Evolutionary conservation across 53 echinoderm and acorn worm species (phyloP).

Genomic region (Echinarachnius parma): DNA sequence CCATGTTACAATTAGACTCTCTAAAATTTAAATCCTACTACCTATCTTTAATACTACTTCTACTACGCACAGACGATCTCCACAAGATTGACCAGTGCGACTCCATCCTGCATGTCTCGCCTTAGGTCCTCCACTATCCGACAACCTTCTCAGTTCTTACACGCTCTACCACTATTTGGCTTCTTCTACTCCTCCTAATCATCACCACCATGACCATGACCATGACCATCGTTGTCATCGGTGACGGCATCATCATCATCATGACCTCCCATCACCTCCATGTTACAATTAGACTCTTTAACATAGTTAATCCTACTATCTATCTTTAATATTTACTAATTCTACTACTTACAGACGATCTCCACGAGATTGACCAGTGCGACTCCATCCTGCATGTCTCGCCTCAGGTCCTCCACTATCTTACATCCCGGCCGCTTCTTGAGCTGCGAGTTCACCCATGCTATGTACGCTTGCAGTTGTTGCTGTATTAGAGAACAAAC

Average conservation of each 20-base stretch:
- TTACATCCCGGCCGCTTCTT: conserved; percentile 94
- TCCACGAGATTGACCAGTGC: conserved; percentile 92
- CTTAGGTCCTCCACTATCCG: conserved; percentile 90
- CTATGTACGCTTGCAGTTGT: conserved; percentile 98
- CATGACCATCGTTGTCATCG: background rate
- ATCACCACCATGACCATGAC: background rate
- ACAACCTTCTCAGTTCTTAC: conserved; percentile 94
- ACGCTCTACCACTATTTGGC: too few relatives aligned
- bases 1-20: too few relatives aligned
- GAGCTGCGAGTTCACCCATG: conserved; percentile 99
- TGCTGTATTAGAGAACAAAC: conserved; percentile 55
- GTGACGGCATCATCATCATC: too few relatives aligned
- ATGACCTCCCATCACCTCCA: too few relatives aligned
- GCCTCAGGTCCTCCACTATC: conserved; percentile 85
- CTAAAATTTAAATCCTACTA: too few relatives aligned
- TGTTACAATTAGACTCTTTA: too few relatives aligned
- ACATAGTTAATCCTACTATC: too few relatives aligned
- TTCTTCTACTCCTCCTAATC: too few relatives aligned
- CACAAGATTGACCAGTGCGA: conserved; percentile 85
- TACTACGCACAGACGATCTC: conserved; percentile 95
- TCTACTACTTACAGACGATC: conserved; percentile 86
- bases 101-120: conserved; percentile 97
- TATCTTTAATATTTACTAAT: background rate
- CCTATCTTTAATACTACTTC: background rate
- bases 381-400: conserved; percentile 98